phyloP scores from a whole-genome alignment of 2,113 vertebrate species.

The Hyaena hyaena region DNA sequence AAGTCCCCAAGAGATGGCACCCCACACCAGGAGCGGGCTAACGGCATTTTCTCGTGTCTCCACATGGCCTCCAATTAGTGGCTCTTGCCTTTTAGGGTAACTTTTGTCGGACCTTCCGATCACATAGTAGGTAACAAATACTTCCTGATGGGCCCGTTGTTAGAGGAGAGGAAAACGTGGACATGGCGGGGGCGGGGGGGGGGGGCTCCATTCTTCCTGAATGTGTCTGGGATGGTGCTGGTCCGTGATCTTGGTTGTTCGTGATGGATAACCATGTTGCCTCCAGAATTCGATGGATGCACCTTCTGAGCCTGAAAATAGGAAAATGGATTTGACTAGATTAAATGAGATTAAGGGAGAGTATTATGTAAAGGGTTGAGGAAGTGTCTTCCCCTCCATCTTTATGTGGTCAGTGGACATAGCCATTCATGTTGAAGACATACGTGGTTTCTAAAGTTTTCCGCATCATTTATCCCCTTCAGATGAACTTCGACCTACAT shows the following conservation, averaged over 20 bases:
- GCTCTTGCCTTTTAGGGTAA: not conserved
- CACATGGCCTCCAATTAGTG: accelerated
- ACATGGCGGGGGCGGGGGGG: accelerated
- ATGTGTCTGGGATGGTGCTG: accelerated
- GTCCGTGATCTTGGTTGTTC: not conserved
- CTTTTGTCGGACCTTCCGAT: not conserved
- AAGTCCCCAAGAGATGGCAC: accelerated
- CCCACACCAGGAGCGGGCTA: accelerated
- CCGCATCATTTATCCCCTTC: not conserved
- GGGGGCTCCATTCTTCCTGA: too few species aligned
- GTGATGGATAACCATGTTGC: accelerated
- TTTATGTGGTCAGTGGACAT: accelerated
- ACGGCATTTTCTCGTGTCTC: accelerated
- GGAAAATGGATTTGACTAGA: not conserved
- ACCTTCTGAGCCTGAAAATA: not conserved
- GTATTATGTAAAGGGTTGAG: accelerated
- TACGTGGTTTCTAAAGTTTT: accelerated
- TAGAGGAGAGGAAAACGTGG: not conserved
- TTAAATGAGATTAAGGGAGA: not conserved
- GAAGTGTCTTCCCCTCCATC: too few species aligned
- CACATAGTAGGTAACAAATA: too few species aligned
- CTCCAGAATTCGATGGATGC: not conserved
- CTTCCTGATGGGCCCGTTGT: accelerated
- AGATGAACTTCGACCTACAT: not conserved
- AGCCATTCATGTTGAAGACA: too few species aligned